Base-by-base conservation (phyloP, 2,113 vertebrate species). In the Xiphias gladius region DNA sequence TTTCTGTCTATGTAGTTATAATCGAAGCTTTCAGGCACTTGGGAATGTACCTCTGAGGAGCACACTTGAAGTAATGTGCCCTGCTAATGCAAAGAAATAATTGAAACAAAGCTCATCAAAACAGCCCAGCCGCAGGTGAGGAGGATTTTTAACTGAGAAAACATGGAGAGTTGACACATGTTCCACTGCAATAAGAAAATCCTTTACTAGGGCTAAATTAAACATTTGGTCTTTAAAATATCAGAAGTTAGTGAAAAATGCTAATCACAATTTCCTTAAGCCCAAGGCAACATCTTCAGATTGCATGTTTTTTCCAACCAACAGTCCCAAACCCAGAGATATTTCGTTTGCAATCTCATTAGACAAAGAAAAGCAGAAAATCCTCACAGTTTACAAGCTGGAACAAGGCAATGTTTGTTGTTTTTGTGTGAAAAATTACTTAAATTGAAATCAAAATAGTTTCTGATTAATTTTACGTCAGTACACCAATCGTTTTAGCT, bases 21-120 rank as follows among this genome's bases (percentile, higher is more conserved):
- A 90, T 88, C 39, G 24, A 90, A 79, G 87, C 90, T 86, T 89
- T 91, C 75, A 87, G 83, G 64, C 80, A 72, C 68, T 67, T 84
- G 86, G 84, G 86, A 82, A 32, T 50, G 63, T 54, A 69, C 73
- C 91, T 93, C 89, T 7, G 66, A 79, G 82, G 89, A 86, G 67
- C 63, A 57, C 82, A 73, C 74, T 78, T 26, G 28, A 82, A 62
- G 59, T 41, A 14, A 24, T 30, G 41, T 54, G 50, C 64, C 58
- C 62, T 32, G 55, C 20, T 73, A 55, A 71, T 2, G 70, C 48
- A 65, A 62, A 84, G 30, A 58, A 61, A 37, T 73, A 84, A 83
- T 84, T 58, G 61, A 89, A 83, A 87, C 78, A 83, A 73, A 89
- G 59, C 82, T 86, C 80, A 73, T 84, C 61, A 70, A 58, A 87